Base-by-base conservation (phyloP, 2,888 invertebrate species). In the Drosophila borborema region DNA sequence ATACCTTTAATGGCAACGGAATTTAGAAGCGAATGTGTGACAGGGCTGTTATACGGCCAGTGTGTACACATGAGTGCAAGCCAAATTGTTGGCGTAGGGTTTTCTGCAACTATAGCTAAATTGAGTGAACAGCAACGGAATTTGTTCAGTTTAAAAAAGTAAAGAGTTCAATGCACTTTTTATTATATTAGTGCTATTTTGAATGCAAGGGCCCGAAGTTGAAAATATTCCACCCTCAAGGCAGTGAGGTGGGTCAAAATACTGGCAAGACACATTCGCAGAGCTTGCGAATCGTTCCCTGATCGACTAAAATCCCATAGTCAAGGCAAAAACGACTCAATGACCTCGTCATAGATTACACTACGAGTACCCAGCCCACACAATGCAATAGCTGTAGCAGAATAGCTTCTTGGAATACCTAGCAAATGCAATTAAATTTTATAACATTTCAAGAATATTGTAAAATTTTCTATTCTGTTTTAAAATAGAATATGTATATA, bases 31-130 rank as follows among this genome's bases (percentile, higher is more conserved):
- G 5, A 2, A 9, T 31, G 28, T n/a, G 2, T 8, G 2, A 1
- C 48, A 49, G 49, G 49, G 49, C 7, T 49, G 49, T 34, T 34
- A 49, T 49, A 7, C 31, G 18, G 10, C 6, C 49, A 49, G 49
- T 49, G 49, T 49, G 49, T 34, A 34, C 49, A 34, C 12, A 49
- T 6, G 1, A n/a, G 0, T n/a, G 4, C 5, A 49, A n/a, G 5
- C 1, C 2, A 49, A 49, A 49, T 49, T 49, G 23, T 3, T 16
- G 20, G 6, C 20, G 8, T 16, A 16, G 46, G 8, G 16, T 2
- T 28, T 28, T 28, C 9, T 7, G 8, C 48, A 7, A 4, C 14
- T 48, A 0, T 5, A 49, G 31, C n/a, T 9, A 31, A 49, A 31
- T 31, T 28, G n/a, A n/a, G 16, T 31, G 9, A 10, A 49, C n/a